Conservation (phyloP, 2,888 invertebrate genomes). For the Sussaba pulchella region DNA sequence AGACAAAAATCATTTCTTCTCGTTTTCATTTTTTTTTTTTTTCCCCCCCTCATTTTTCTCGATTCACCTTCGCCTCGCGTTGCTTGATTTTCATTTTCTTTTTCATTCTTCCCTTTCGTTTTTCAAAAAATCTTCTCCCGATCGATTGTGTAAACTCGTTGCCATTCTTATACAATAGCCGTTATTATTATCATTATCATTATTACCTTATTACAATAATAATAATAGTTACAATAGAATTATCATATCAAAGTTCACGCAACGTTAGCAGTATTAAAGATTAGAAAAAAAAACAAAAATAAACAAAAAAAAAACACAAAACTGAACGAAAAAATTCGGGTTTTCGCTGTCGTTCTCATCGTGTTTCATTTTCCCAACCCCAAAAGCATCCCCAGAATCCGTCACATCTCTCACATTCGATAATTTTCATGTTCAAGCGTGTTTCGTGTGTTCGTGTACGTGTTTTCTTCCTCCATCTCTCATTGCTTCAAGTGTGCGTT, state of each 20-base stretch:
- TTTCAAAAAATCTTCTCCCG: slow-evolving; percentile 38
- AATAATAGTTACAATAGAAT: slow-evolving; percentile 82
- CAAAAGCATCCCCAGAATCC: no score
- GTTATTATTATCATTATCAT: slow-evolving; percentile 63
- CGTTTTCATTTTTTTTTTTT: slow-evolving; percentile 66
- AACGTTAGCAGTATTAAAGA: slow-evolving; percentile 78
- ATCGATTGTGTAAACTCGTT: slow-evolving; percentile 79
- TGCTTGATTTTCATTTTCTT: slow-evolving; percentile 70
- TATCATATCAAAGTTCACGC: slow-evolving; percentile 82
- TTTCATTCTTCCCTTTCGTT: neutral
- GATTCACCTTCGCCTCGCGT: slow-evolving; percentile 70
- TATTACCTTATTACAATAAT: slow-evolving; percentile 78
- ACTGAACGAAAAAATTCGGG: slow-evolving; percentile 50
- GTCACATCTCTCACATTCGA: no score
- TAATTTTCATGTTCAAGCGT: no score
- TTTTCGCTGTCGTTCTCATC: slow-evolving; percentile 16
- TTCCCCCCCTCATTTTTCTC: slow-evolving; percentile 70
- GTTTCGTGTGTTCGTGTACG: no score
- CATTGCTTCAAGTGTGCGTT: no score
- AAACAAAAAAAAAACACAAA: slow-evolving; percentile 76
- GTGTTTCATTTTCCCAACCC: no score
- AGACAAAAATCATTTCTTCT: slow-evolving; percentile 75
- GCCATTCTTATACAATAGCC: slow-evolving; percentile 79
- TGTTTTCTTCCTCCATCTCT: no score
- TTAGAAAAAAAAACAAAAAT: neutral